Base-by-base conservation (phyloP, 2,113 vertebrate species). In the Otolemur garnettii region DNA sequence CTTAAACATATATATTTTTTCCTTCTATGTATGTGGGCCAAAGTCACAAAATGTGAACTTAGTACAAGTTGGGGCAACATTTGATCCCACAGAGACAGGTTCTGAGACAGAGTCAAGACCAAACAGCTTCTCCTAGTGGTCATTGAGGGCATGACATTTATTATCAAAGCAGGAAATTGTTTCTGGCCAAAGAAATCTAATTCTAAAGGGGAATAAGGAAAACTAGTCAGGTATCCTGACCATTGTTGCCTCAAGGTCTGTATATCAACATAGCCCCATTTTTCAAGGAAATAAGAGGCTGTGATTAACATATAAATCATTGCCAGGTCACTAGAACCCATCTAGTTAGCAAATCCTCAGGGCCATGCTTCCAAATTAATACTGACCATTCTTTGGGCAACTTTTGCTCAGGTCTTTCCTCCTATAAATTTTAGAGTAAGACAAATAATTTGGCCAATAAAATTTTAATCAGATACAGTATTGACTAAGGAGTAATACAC, bases 121-220 rank as follows among this genome's bases (percentile, higher is more conserved):
- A 72, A 87, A 96, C 22, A 92, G 96, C 92, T 96, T 96, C 95
- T 92, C 96, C 96, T 97, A 92, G 79, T 95, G 95, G 96, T 91
- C 85, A 93, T 0, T 57, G 19, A 75, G 50, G 53, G 87, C 21
- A 53, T 81, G 93, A 30, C 74, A 82, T 53, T 93, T 74, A 64
- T 75, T 45, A 68, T n/a, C 45, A 75, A 90, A 45, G 62, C 30
- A 75, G 55, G 26, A 84, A 81, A 71, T 28, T 35, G 26, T 84
- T 93, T 80, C 53, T 38, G 53, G 12, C 22, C 45, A 50, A 50
- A 45, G 12, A 88, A 92, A 19, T 6, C 33, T 35, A 80, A 91
- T 50, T 38, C 6, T 38, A 28, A 78, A 22, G 45, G 8, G 8
- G 33, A 87, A 55, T 62, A 38, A 95, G 90, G 53, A 91, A 79